These are phyloP conservation scores for Galleria mellonella DNA, from an alignment of 1,140 invertebrate species.

Conservation along the genomic window DNA sequence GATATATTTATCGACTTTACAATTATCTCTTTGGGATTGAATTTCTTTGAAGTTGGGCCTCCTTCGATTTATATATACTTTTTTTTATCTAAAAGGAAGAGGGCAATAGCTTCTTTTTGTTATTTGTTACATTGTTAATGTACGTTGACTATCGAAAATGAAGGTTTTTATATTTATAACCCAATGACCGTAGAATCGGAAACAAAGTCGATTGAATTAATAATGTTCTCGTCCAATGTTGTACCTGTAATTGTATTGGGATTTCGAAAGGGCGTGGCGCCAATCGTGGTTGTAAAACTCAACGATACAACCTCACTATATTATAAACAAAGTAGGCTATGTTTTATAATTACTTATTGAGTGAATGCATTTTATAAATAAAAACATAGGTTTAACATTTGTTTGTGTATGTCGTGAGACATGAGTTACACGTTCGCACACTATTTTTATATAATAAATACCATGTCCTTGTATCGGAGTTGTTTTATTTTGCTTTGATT, in stretches of 20 bases:
- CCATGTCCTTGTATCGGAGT: constrained; percentile 59
- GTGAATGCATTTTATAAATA: constrained; percentile 72
- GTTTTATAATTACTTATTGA: constrained; percentile 54
- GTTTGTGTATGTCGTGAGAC: constrained; percentile 66
- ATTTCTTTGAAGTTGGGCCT: constrained; percentile 14
- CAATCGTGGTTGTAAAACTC: constrained; percentile 60
- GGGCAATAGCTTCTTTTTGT: constrained; percentile 30
- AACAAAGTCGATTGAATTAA: background rate
- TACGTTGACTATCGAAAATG: background rate
- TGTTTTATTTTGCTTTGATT: constrained; percentile 51
- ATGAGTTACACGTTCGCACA: constrained; percentile 71
- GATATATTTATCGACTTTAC: constrained; percentile 24
- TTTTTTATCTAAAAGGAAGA: constrained; percentile 36
- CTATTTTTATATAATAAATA: constrained; percentile 75
- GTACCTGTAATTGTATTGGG: constrained; percentile 32
- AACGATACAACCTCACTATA: constrained; percentile 57
- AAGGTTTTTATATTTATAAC: too few relatives aligned
- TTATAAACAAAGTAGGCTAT: constrained; percentile 66
- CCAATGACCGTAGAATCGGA: too few relatives aligned
- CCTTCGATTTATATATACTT: constrained; percentile 14
- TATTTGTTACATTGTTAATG: constrained; percentile 5
- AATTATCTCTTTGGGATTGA: constrained; percentile 12
- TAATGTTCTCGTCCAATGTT: constrained; percentile 17
- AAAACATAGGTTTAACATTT: constrained; percentile 62
- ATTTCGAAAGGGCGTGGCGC: constrained; percentile 31